Percentiles rank a stretch among this genome's conserved stretches.
Conservation (phyloP, 2,113 vertebrate species). For the Nyctibius bracteatus region DNA sequence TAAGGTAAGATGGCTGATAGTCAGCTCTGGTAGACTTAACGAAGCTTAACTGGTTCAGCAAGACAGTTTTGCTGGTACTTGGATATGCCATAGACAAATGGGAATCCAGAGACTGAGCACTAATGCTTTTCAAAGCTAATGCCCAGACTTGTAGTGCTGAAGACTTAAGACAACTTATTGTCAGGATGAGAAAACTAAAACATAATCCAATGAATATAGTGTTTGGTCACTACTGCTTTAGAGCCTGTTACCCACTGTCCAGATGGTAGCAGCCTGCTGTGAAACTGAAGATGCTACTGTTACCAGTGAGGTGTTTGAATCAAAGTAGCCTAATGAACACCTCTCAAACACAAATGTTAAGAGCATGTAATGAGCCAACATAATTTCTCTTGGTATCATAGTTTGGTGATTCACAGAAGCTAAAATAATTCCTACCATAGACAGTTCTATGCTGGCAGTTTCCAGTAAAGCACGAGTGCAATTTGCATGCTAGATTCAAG, state of each 20-base stretch:
- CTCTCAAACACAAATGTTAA: not conserved
- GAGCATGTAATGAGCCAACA: not conserved
- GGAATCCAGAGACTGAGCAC: not conserved
- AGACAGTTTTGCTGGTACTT: not conserved
- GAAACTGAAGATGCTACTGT: not conserved
- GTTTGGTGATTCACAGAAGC: not conserved
- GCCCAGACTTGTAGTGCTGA: not conserved
- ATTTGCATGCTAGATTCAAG: not conserved
- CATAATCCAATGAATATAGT: not conserved
- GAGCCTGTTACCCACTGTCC: not conserved
- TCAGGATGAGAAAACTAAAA: not conserved
- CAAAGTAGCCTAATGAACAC: not conserved
- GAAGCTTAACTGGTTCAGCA: not conserved
- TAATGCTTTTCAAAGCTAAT: not conserved
- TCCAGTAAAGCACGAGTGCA: not conserved
- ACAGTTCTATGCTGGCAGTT: not conserved
- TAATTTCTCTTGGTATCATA: not conserved
- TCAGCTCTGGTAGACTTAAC: not conserved
- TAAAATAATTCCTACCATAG: not conserved
- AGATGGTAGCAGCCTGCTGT: not conserved
- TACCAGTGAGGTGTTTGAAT: not conserved
- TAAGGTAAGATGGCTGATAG: not conserved
- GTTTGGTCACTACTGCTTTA: not conserved
- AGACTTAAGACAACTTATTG: not conserved
- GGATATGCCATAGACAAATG: not conserved